These are phyloP conservation scores for Plutomurus gul DNA, from an alignment of 1,140 invertebrate species.

Conservation along the genomic window DNA sequence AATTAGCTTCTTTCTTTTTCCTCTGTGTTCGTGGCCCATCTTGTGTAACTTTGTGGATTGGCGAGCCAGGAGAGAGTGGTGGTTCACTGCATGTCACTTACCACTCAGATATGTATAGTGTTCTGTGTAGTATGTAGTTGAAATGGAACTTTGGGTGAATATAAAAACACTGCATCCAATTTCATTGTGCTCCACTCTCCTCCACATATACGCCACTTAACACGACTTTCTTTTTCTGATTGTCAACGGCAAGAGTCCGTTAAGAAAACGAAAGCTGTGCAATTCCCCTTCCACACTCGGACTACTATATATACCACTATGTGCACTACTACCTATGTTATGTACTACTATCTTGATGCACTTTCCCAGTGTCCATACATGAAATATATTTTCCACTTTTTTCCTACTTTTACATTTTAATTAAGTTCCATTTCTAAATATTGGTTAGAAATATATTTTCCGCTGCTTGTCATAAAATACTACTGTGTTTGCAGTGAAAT, in stretches of 20 bases:
- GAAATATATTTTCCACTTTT: too few relatives aligned
- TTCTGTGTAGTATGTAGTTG: neutral
- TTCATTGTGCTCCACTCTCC: neutral
- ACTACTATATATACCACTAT: neutral
- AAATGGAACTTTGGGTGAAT: conserved; percentile 4
- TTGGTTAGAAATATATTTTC: too few relatives aligned
- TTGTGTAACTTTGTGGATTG: neutral
- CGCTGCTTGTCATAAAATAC: too few relatives aligned
- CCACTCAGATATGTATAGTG: conserved; percentile 1
- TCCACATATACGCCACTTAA: too few relatives aligned
- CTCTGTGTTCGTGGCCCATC: neutral
- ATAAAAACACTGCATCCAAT: conserved; percentile 25
- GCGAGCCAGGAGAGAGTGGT: neutral
- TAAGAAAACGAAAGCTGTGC: neutral
- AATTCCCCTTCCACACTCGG: neutral
- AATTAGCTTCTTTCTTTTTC: conserved; percentile 9
- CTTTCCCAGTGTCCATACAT: neutral
- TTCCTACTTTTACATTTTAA: too few relatives aligned
- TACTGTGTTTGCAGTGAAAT: too few relatives aligned
- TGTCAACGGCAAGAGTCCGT: neutral
- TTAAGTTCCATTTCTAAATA: too few relatives aligned
- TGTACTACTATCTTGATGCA: neutral
- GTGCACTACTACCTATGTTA: neutral
- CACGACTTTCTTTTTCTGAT: conserved; percentile 7
- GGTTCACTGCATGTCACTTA: neutral